Evolutionary conservation across 2,888 invertebrate species (phyloP).

Genomic region (Drosophila greeni): DNA sequence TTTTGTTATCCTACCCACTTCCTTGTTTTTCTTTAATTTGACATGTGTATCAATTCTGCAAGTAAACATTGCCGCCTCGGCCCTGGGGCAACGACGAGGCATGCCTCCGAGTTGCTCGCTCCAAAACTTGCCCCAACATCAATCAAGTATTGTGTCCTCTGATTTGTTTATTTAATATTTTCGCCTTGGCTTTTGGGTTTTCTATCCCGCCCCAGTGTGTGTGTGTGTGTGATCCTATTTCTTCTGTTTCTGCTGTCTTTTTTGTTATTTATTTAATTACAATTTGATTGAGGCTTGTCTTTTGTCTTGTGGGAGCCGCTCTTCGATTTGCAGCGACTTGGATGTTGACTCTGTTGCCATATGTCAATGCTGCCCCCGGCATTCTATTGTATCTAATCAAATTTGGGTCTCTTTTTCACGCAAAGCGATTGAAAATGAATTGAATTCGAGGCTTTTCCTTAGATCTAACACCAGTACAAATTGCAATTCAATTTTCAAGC

Average conservation of each 20-base stretch:
- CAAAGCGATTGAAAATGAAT: constrained; percentile 42
- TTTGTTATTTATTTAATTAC: constrained; percentile 62
- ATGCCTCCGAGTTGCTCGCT: neutral
- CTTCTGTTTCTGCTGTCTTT: constrained; percentile 3
- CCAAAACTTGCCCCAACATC: constrained; percentile 36
- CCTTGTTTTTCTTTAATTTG: constrained; percentile 42
- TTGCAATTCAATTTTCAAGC: constrained; percentile 39
- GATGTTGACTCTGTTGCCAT: constrained; percentile 7
- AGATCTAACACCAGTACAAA: constrained; percentile 37
- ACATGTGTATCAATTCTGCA: constrained; percentile 30
- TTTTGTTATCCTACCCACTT: neutral
- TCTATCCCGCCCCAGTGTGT: constrained; percentile 1
- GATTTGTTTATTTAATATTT: constrained; percentile 58
- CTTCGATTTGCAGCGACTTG: constrained; percentile 26
- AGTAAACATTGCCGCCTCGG: constrained; percentile 17
- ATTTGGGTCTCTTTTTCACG: constrained; percentile 43
- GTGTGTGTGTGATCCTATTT: constrained; percentile 12
- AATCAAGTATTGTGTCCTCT: constrained; percentile 51
- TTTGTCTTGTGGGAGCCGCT: constrained; percentile 29
- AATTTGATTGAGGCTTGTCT: constrained; percentile 60
- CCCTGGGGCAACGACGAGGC: constrained; percentile 18
- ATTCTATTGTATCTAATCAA: constrained; percentile 54
- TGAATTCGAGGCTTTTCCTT: constrained; percentile 43
- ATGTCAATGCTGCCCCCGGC: constrained; percentile 54
- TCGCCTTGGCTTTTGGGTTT: constrained; percentile 34